Conservation (phyloP, 2,888 invertebrate genomes). For the Patella depressa region DNA sequence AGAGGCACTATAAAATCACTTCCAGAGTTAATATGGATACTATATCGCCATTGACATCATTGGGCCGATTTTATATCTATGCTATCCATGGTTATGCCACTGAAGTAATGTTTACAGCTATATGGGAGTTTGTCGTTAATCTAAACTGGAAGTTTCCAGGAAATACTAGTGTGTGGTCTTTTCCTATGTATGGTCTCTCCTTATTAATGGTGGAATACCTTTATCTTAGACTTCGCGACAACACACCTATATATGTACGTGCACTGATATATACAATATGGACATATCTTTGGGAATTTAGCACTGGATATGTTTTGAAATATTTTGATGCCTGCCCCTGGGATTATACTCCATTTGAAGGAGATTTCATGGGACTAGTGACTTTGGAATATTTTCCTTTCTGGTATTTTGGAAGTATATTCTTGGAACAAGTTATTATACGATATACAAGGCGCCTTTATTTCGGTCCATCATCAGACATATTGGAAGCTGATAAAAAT, state of each 20-base stretch:
- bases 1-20: too few relatives aligned
- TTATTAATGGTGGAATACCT: constrained; percentile 72
- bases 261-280: constrained; percentile 71
- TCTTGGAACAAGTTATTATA: constrained; percentile 59
- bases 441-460: constrained; percentile 53
- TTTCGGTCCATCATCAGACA: constrained; percentile 48
- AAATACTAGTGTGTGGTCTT: constrained; percentile 73
- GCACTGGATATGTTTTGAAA: constrained; percentile 72
- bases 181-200: constrained; percentile 72
- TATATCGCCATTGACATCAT: constrained; percentile 36
- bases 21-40: too few relatives aligned
- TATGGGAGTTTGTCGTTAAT: constrained; percentile 73
- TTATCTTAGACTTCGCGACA: constrained; percentile 55
- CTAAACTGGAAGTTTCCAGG: constrained; percentile 71
- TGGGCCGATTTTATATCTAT: constrained; percentile 67
- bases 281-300: constrained; percentile 73
- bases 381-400: constrained; percentile 74
- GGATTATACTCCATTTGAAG: constrained; percentile 73
- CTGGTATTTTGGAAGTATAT: constrained; percentile 70
- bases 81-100: constrained; percentile 69
- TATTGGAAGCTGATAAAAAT: too few relatives aligned
- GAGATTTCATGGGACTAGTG: constrained; percentile 73
- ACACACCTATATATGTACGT: constrained; percentile 68
- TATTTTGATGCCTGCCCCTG: constrained; percentile 74
- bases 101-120: constrained; percentile 73